phyloP scores from a whole-genome alignment of 2,797 vertebrate genomes.

The Threskiornis aethiopicus region DNA sequence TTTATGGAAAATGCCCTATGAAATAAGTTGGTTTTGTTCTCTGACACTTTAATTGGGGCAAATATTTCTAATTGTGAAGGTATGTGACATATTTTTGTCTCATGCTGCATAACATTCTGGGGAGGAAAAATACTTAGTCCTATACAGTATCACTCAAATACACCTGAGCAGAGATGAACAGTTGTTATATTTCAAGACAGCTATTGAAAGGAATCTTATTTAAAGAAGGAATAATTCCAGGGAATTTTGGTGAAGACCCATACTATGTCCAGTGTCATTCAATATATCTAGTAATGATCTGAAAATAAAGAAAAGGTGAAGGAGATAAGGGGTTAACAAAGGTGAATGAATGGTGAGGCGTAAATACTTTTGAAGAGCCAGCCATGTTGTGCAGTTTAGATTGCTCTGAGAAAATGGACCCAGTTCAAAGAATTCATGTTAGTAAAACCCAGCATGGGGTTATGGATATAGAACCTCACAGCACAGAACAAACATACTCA shows the following conservation, averaged over 20 bases:
- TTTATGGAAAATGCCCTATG: not conserved
- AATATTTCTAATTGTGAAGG: not conserved
- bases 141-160: not conserved
- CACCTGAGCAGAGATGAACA: not conserved
- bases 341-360: not conserved
- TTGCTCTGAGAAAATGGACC: not conserved
- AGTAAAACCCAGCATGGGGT: not conserved
- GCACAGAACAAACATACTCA: not conserved
- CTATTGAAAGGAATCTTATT: not conserved
- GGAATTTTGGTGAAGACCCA: not conserved
- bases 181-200: not conserved
- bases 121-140: not conserved
- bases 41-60: not conserved
- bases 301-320: not conserved
- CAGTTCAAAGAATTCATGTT: not conserved
- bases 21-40: not conserved
- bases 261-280: not conserved
- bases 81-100: not conserved
- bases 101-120: not conserved
- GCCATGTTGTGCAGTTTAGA: not conserved
- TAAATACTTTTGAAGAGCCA: not conserved
- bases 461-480: not conserved
- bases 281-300: not conserved
- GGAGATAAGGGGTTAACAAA: not conserved
- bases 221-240: not conserved